Percentiles rank a stretch among this genome's conserved stretches.
phyloP scores from a whole-genome alignment of 2,113 vertebrate species.

The Pterophyllum scalare region DNA sequence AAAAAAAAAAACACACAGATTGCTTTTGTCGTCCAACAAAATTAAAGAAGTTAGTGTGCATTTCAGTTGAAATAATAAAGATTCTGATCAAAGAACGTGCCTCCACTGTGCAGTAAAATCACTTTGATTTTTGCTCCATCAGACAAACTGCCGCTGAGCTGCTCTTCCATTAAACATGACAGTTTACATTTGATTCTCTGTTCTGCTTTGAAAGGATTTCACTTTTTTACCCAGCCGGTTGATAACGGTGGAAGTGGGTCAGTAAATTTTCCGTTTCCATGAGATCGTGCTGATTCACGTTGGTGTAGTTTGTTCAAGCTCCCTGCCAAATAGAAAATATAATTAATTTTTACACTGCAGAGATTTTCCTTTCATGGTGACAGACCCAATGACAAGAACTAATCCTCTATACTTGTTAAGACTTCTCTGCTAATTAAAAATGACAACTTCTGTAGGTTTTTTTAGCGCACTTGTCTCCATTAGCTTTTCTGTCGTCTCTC shows the following conservation, averaged over 20 bases:
- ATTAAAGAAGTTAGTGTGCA: neutral
- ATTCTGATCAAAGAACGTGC: neutral
- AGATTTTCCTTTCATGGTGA: conserved; percentile 2
- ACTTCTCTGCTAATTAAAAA: conserved; percentile 33
- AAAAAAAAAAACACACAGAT: neutral
- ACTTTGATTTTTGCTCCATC: neutral
- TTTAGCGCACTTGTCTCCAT: conserved; percentile 26
- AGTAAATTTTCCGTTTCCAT: neutral
- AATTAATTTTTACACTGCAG: conserved; percentile 1
- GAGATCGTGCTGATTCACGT: neutral
- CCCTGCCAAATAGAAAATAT: conserved; percentile 29
- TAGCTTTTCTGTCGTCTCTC: conserved; percentile 8
- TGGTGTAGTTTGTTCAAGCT: neutral
- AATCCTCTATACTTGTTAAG: neutral
- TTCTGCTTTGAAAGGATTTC: neutral
- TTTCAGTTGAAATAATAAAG: neutral
- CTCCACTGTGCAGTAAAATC: neutral
- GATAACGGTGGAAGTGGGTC: conserved; percentile 11
- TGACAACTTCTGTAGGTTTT: conserved; percentile 9
- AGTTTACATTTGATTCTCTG: conserved; percentile 17
- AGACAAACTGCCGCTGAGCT: conserved; percentile 12
- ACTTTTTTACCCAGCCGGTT: neutral
- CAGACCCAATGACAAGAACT: conserved; percentile 12
- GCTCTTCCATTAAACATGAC: conserved; percentile 34
- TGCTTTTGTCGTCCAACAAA: neutral